Percentiles rank a stretch among this genome's conserved stretches.
Conservation (phyloP, 2,888 invertebrate species). For the Pharmacophagus antenor region DNA sequence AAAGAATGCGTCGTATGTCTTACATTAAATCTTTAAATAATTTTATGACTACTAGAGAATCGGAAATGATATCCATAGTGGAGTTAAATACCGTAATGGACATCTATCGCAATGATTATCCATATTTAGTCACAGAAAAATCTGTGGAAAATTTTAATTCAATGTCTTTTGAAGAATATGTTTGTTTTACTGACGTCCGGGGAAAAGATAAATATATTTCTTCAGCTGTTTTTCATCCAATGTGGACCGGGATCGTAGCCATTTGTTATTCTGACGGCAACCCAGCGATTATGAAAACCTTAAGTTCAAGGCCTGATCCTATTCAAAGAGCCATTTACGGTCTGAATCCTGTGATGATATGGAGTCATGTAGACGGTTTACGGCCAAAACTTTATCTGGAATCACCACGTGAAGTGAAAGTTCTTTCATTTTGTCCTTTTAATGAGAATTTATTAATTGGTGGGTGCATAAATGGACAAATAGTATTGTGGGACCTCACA, state of each 20-base stretch:
- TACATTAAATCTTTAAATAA: conserved; percentile 58
- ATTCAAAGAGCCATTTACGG: conserved; percentile 81
- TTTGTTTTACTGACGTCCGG: conserved; percentile 84
- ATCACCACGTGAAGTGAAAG: conserved; percentile 83
- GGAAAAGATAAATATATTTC: conserved; percentile 85
- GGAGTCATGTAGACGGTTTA: conserved; percentile 87
- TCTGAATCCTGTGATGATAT: conserved; percentile 85
- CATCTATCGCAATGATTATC: conserved; percentile 83
- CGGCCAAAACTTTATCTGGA: conserved; percentile 86
- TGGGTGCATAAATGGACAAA: conserved; percentile 86
- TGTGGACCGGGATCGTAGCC: conserved; percentile 85
- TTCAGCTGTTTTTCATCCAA: conserved; percentile 85
- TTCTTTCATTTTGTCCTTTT: conserved; percentile 85
- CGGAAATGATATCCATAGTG: conserved; percentile 60
- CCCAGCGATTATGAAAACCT: conserved; percentile 66
- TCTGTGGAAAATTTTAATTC: conserved; percentile 54
- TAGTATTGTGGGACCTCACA: conserved; percentile 86
- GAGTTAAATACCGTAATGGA: conserved; percentile 78
- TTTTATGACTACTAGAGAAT: conserved; percentile 49
- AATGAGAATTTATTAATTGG: conserved; percentile 86
- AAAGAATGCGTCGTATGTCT: conserved; percentile 61
- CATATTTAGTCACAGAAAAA: conserved; percentile 65
- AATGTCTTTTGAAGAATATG: conserved; percentile 74
- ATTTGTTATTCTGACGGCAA: conserved; percentile 84
- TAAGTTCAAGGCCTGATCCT: conserved; percentile 64